Base-by-base conservation (phyloP, 2,888 invertebrate species). In the Phyllotreta striolata region DNA sequence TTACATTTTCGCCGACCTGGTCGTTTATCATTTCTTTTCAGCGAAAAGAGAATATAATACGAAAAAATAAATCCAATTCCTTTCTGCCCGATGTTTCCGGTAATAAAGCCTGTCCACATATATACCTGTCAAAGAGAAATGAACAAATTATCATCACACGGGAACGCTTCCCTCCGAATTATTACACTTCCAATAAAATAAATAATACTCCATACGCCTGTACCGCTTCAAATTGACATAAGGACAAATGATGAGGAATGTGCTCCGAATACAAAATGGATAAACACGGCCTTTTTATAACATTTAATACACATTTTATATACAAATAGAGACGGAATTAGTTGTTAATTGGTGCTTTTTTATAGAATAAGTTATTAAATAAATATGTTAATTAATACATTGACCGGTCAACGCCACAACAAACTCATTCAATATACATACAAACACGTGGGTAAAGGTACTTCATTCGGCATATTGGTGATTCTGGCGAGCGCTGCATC, bases 61-160 rank as follows among this genome's bases (percentile, higher is more conserved):
- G 37, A 9, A 44, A 37, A 57, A 46, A 57, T 47, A 57, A 57
- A 57, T 57, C 38, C 47, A 57, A 47, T 47, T 57, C 47, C 34
- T 14, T 57, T 47, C 40, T 13, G 47, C 39, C 38, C 39, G 38
- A 41, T 55, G 55, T 40, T 12, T 8, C 24, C 34, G 10, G 56
- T 56, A 47, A 57, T 57, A 57, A 57, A 57, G 57, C 47, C 39
- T 41, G 39, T 51, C 40, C 41, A 35, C 58, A 49, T 58, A 58
- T 49, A 58, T 58, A 58, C 47, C 49, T 49, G 58, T 59, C 51
- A 59, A 58, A 58, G 9, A 12, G 10, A 58, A 58, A 49, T 40
- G 49, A 59, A 59, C 58, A 59, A 59, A 51, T 49, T 59, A 41
- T 43, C 51, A 41, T 41, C 41, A 13, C 40, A 51, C 38, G 51